Base-by-base conservation (phyloP, 2,888 invertebrate species). In the Cataglyphis albicans region DNA sequence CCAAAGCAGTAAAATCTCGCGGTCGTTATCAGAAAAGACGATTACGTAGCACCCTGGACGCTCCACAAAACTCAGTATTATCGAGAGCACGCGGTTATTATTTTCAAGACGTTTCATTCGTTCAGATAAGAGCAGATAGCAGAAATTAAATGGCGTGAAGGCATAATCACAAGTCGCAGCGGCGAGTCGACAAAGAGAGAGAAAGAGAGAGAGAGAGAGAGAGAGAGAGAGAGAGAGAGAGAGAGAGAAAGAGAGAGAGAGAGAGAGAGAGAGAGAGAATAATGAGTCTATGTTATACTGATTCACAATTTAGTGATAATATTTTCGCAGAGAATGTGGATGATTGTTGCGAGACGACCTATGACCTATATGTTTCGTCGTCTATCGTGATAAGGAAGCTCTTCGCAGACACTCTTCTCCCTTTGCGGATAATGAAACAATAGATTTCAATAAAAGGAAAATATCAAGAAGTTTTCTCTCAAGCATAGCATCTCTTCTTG, bases 71-170 rank as follows among this genome's bases (percentile, higher is more conserved):
- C 68, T 70, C n/a, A 2, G 48, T 70, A 67, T 83, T 63, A 38
- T 38, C 57, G 44, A 85, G 78, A 61, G 70, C 52, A 83, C 80
- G 57, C 76, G 48, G 35, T 81, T 82, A 82, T 87, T 88, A 68
- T 87, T 82, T 75, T 67, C 65, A 25, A 83, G 76, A 10, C 75
- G 48, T 74, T 81, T 29, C 67, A 57, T 84, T 65, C 83, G 32
- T 18, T 65, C 7, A 70, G 89, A 89, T 89, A 89, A 89, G 72
- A 55, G 18, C 7, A 82, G 85, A 86, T 88, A 89, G 86, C 29
- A 44, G 41, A 18, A 68, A 67, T 59, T 76, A 32, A 59, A 38
- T 29, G 61, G 12, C 72, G 44, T 35, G 81, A 48, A 59, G 25
- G 15, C 32, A 35, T 21, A 44, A 21, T 35, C 48, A 35, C 25